Conservation (phyloP, 2,113 vertebrate genomes). For the Prietella phreatophila region DNA sequence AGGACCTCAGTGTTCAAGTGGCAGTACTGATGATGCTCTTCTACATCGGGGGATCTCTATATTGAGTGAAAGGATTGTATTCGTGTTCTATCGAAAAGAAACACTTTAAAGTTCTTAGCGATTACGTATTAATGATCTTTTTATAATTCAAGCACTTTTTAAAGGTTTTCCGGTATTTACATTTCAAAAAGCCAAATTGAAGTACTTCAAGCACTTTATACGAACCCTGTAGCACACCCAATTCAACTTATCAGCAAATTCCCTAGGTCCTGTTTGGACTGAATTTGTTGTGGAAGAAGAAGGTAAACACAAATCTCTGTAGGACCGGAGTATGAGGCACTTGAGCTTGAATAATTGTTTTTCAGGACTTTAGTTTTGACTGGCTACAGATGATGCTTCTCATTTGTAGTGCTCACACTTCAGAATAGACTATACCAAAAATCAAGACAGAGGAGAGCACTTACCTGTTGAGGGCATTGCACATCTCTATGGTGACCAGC, state of each 20-base stretch:
- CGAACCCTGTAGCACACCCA: background rate
- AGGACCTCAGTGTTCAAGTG: too few relatives aligned
- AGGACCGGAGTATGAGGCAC: background rate
- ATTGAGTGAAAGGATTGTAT: too few relatives aligned
- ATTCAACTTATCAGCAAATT: background rate
- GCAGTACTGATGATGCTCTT: too few relatives aligned
- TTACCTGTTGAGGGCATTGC: slow-evolving; percentile 78
- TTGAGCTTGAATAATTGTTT: background rate
- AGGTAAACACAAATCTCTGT: background rate
- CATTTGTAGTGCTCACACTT: background rate
- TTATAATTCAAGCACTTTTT: too few relatives aligned
- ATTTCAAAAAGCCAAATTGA: too few relatives aligned
- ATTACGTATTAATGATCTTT: too few relatives aligned
- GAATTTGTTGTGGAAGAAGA: background rate
- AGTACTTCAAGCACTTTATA: too few relatives aligned
- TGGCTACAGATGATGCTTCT: background rate
- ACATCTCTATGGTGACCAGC: slow-evolving; percentile 80
- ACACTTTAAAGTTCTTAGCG: too few relatives aligned
- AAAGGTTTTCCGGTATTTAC: too few relatives aligned
- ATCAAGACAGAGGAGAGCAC: background rate
- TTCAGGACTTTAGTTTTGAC: background rate
- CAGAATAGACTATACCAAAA: background rate
- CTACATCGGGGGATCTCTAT: too few relatives aligned
- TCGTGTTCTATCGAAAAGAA: too few relatives aligned
- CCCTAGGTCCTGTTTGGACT: background rate